phyloP scores from a whole-genome alignment of 2,113 vertebrate species.

The Petaurus breviceps region DNA sequence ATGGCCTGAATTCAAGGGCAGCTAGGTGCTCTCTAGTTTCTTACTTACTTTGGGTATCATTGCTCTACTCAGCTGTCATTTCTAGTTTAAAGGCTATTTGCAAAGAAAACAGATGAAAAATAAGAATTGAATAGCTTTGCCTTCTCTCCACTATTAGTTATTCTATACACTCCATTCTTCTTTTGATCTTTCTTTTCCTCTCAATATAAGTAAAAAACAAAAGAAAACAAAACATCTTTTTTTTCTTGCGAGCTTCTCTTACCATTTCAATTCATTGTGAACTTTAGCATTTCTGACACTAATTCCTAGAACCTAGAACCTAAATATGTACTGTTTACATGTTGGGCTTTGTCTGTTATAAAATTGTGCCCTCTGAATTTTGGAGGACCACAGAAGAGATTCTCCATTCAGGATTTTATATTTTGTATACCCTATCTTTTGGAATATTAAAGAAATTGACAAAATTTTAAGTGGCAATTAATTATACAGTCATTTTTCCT shows the following conservation, averaged over 20 bases:
- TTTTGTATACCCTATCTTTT: neutral
- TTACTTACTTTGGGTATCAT: neutral
- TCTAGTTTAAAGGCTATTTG: neutral
- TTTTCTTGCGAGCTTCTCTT: neutral
- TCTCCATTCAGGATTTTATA: neutral
- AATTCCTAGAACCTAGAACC: neutral
- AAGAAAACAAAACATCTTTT: too few species aligned
- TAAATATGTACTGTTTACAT: neutral
- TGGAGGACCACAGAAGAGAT: neutral
- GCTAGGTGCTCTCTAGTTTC: neutral
- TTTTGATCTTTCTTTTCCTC: neutral
- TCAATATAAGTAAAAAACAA: neutral
- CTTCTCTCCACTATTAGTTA: neutral
- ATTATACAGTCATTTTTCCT: neutral
- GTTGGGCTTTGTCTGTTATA: neutral
- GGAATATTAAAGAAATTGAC: neutral
- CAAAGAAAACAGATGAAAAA: neutral
- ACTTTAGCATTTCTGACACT: neutral
- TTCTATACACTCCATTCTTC: neutral
- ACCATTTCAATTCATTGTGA: neutral
- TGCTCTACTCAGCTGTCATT: neutral
- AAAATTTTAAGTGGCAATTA: neutral
- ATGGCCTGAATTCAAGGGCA: neutral
- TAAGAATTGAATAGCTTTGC: neutral
- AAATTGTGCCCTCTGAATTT: neutral